These are phyloP conservation scores for Cynocephalus volans DNA, from an alignment of 2,113 vertebrate genomes.

Conservation along the genomic window DNA sequence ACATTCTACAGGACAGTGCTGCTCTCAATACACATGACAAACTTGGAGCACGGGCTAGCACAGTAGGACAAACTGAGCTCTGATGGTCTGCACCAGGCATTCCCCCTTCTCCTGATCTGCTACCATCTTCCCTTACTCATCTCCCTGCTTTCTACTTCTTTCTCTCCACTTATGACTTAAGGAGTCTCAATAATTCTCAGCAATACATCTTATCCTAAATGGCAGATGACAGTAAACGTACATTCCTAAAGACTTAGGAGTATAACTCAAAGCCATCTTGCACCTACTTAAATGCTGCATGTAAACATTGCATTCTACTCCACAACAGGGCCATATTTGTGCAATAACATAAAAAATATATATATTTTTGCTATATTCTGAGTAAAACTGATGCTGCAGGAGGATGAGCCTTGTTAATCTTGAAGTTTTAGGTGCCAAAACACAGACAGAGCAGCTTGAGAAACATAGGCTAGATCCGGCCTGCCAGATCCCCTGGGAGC, in stretches of 20 bases:
- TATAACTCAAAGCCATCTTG: neutral
- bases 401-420: neutral
- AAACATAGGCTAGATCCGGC: neutral
- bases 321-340: neutral
- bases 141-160: neutral
- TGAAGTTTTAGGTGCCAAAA: neutral
- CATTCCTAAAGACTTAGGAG: neutral
- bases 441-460: neutral
- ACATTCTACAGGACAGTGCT: neutral
- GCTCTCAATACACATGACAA: accelerated
- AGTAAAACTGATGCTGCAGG: neutral
- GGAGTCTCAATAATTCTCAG: neutral
- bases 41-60: accelerated
- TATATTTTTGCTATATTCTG: neutral
- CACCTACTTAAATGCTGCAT: neutral
- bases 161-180: neutral
- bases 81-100: accelerated
- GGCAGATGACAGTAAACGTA: neutral
- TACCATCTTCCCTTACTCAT: neutral
- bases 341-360: neutral
- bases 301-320: too few relatives aligned
- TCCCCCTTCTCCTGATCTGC: accelerated
- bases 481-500: too few relatives aligned
- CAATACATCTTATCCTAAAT: accelerated
- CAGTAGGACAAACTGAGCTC: accelerated